phyloP scores from a whole-genome alignment of 2,113 vertebrate species.

The Silurus glanis region DNA sequence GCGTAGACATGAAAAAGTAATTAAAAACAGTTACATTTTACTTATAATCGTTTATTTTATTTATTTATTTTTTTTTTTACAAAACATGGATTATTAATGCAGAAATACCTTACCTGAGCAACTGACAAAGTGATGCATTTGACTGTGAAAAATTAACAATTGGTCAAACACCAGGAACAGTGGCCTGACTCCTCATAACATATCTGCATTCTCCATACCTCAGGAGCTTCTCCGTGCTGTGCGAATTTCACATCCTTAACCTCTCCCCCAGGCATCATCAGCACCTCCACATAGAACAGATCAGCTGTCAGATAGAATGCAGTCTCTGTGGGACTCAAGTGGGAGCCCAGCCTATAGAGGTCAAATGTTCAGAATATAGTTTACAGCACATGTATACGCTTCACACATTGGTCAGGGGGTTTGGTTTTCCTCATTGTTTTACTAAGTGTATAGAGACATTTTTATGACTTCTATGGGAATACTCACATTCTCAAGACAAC shows the following conservation, averaged over 20 bases:
- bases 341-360: constrained; percentile 73
- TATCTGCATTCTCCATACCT: constrained; percentile 65
- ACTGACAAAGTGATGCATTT: constrained; percentile 70
- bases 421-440: neutral
- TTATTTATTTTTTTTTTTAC: neutral
- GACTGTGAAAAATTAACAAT: constrained; percentile 58
- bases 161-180: neutral
- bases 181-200: neutral
- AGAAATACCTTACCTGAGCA: constrained; percentile 74
- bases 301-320: constrained; percentile 81
- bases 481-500: neutral
- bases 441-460: neutral
- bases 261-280: constrained; percentile 71
- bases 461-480: neutral
- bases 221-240: constrained; percentile 72
- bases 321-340: constrained; percentile 72
- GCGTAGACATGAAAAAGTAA: no score
- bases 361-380: neutral
- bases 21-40: no score
- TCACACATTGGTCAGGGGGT: neutral
- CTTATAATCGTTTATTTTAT: no score
- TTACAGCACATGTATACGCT: neutral
- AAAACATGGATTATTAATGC: neutral
- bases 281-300: constrained; percentile 83
- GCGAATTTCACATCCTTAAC: constrained; percentile 79